A percentile compares a stretch with the other conserved stretches of the same genome.
Evolutionary conservation across 2,888 invertebrate genomes (phyloP).

Genomic region (Electrophaes corylata): DNA sequence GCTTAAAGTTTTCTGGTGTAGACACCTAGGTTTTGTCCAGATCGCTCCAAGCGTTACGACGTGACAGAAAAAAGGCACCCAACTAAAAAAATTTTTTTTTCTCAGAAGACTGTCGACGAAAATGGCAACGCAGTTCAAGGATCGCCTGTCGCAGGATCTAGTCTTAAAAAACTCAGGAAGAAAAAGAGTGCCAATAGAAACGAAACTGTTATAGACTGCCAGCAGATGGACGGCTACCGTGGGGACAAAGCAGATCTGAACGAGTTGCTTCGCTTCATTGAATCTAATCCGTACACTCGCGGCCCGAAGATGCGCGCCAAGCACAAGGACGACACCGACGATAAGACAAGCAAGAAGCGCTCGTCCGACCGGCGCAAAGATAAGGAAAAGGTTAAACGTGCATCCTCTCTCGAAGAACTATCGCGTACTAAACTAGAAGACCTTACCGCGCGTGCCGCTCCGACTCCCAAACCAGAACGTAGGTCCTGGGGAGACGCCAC

Average conservation of each 20-base stretch:
- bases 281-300: conserved; percentile 82
- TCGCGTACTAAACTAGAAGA: conserved; percentile 90
- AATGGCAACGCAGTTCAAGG: conserved; percentile 90
- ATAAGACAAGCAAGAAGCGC: conserved; percentile 78
- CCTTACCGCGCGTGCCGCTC: conserved; percentile 79
- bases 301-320: conserved; percentile 67
- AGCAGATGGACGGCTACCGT: conserved; percentile 90
- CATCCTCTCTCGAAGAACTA: conserved; percentile 92
- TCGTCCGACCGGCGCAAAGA: conserved; percentile 77
- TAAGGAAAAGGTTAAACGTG: conserved; percentile 85
- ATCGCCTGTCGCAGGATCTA: conserved; percentile 74
- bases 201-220: conserved; percentile 83
- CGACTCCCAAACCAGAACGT: conserved; percentile 74
- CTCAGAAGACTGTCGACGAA: conserved; percentile 89
- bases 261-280: conserved; percentile 90
- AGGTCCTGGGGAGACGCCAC: conserved; percentile 89
- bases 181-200: conserved; percentile 86
- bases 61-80: too few relatives aligned
- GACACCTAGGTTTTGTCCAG: too few relatives aligned
- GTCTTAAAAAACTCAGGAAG: conserved; percentile 83
- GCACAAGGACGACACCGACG: conserved; percentile 73
- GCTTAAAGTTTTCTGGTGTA: too few relatives aligned
- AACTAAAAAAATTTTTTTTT: conserved; percentile 47
- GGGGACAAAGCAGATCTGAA: conserved; percentile 89
- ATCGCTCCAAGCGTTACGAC: too few relatives aligned